Conservation (phyloP, 1,140 invertebrate species). For the Lordiphosa clarofinis region DNA sequence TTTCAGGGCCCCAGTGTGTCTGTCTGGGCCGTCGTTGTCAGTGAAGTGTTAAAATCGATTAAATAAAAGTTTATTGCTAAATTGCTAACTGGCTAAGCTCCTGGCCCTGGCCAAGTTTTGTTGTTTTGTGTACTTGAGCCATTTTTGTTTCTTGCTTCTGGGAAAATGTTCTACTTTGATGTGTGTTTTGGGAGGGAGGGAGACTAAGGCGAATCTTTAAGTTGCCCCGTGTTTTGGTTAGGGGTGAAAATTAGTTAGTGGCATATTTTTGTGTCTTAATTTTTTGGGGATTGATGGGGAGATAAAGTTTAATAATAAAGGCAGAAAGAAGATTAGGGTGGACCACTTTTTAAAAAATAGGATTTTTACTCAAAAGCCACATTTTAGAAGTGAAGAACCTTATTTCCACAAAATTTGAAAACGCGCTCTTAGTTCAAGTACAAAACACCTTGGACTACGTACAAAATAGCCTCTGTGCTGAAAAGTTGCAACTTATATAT, state of each 20-base stretch:
- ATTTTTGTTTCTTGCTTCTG: constrained; percentile 17
- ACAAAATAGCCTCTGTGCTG: no score
- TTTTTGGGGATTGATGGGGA: constrained; percentile 20
- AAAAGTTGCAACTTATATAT: no score
- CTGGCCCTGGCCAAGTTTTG: constrained; percentile 3
- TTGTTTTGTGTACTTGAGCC: constrained; percentile 19
- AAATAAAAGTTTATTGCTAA: constrained; percentile 76
- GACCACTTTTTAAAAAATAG: no score
- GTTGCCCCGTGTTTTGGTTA: neutral
- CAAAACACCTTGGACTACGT: no score
- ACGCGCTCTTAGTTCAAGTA: no score
- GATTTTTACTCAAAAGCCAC: no score
- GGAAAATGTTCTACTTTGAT: constrained; percentile 36
- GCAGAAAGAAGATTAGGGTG: no score
- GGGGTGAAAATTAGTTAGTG: constrained; percentile 28
- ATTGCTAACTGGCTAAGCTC: constrained; percentile 66
- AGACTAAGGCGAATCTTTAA: neutral
- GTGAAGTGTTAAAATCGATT: constrained; percentile 77
- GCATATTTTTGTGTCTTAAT: constrained; percentile 39
- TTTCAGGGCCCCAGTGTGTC: neutral
- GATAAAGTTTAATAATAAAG: no score
- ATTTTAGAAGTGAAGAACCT: no score
- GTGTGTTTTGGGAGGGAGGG: constrained; percentile 3
- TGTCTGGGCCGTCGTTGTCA: constrained; percentile 27
- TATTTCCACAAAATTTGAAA: no score